Base-by-base conservation (phyloP, 2,888 invertebrate species). In the Eupithecia subumbrata region DNA sequence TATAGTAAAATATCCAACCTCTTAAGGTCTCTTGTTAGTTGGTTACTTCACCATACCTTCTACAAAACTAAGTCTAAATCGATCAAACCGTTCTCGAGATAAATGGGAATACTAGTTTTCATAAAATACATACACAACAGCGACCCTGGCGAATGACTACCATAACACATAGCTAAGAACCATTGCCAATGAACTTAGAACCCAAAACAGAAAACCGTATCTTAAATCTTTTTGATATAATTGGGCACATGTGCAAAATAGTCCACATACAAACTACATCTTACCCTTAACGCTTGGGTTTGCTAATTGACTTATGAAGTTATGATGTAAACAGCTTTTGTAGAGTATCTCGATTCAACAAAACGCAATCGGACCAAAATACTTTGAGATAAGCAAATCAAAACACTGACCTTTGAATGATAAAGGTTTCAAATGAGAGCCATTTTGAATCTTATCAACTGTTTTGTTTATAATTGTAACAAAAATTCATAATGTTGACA, bases 381-480 rank as follows among this genome's bases (percentile, higher is more conserved):
- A 74, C 69, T 71, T 76, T 75, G 72, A 76, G 85, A 87, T 86
- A 86, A 86, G 79, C 77, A 72, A 80, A 81, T 82, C 76, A 76
- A 84, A 84, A 82, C 82, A 78, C 74, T 79, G 86, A 87, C 85
- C 87, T 86, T 79, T 84, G 81, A 77, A 82, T 78, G 80, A 78
- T 79, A 82, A 80, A 74, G 74, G 71, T 80, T 40, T 75, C 30
- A 74, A 74, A 73, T 64, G 77, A 80, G 80, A 77, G 74, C 76
- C 72, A 69, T 79, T 73, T 78, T 52, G 73, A 67, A 69, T 66
- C 76, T 78, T 80, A 82, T 82, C 68, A 40, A n/a, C 37, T 66
- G 34, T 34, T 67, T 25, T 60, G 60, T 60, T 25, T 25, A 12
- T 60, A 56, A 56, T 56, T 56, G 5, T 14, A 25, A 12, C 22